Conservation (phyloP, 2,888 invertebrate species). For the Antheraea assamensis region DNA sequence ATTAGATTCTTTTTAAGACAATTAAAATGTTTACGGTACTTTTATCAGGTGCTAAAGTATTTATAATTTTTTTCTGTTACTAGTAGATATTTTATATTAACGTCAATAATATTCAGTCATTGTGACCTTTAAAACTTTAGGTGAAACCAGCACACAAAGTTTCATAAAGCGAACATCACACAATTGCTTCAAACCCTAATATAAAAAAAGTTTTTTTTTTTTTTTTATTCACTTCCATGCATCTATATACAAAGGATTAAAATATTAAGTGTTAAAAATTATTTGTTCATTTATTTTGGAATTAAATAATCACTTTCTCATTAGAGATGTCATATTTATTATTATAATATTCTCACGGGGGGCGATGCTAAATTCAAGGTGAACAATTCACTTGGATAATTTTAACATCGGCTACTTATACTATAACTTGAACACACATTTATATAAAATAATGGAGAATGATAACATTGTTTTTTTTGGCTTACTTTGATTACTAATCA, state of each 20-base stretch:
- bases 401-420: constrained; percentile 67
- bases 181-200: constrained; percentile 38
- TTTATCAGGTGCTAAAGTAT: constrained; percentile 14
- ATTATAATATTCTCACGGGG: constrained; percentile 56
- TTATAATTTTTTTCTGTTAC: background rate
- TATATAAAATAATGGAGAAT: constrained; percentile 61
- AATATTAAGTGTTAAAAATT: constrained; percentile 40
- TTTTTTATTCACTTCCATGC: constrained; percentile 34
- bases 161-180: constrained; percentile 42
- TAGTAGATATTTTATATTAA: constrained; percentile 23
- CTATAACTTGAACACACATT: constrained; percentile 76
- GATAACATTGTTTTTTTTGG: constrained; percentile 69
- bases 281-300: constrained; percentile 73
- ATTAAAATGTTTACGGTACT: background rate
- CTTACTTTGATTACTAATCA: constrained; percentile 48
- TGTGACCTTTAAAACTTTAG: constrained; percentile 37
- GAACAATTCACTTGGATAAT: constrained; percentile 52
- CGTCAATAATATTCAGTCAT: constrained; percentile 27
- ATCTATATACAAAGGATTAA: constrained; percentile 50
- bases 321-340: constrained; percentile 54
- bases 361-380: constrained; percentile 45
- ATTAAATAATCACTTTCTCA: constrained; percentile 67
- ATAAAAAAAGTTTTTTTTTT: constrained; percentile 36
- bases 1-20: background rate
- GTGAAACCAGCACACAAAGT: constrained; percentile 38